These are phyloP conservation scores for Campylomormyrus numenius DNA, from an alignment of 2,113 vertebrate genomes.

Conservation along the genomic window DNA sequence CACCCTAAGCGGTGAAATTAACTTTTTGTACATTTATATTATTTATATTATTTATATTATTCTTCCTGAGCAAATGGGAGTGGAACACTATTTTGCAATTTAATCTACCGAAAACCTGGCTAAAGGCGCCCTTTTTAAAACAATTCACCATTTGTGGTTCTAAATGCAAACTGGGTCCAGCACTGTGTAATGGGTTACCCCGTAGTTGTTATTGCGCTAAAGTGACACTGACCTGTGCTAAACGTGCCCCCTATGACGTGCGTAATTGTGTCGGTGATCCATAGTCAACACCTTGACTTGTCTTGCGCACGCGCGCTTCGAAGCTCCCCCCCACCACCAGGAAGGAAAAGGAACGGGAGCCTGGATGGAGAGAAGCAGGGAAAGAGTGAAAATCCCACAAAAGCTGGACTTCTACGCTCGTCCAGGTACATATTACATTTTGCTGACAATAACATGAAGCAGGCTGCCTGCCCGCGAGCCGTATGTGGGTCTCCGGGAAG, in stretches of 20 bases:
- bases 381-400: neutral
- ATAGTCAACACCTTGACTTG: neutral
- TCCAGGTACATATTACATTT: neutral
- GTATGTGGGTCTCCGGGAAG: neutral
- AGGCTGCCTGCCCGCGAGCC: neutral
- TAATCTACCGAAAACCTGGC: neutral
- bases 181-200: neutral
- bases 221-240: neutral
- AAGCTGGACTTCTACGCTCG: neutral
- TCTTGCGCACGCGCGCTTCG: neutral
- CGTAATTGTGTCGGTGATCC: neutral
- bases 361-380: constrained; percentile 2
- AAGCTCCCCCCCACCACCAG: neutral
- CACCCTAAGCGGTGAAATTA: neutral
- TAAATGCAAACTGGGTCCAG: neutral
- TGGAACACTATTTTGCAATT: neutral
- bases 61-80: neutral
- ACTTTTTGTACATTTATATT: neutral
- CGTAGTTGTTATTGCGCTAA: neutral
- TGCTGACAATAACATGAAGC: neutral
- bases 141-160: neutral
- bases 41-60: neutral
- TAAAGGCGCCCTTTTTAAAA: neutral
- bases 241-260: neutral
- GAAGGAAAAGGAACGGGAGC: constrained; percentile 10